Conservation (phyloP, 2,888 invertebrate genomes). For the Tachina lurida region DNA sequence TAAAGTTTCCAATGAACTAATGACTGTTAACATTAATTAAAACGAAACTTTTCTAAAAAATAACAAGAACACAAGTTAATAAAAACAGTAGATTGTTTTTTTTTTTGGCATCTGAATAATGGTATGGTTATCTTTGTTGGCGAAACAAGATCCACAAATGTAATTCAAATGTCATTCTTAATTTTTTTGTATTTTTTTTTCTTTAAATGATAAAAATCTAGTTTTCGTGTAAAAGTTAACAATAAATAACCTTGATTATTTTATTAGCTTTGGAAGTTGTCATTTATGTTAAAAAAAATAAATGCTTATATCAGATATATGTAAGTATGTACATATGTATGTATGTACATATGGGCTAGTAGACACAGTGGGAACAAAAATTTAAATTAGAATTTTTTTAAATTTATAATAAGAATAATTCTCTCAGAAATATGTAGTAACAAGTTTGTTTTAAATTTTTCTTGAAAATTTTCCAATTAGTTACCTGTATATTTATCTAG, state of each 20-base stretch:
- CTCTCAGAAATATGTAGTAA: too few species aligned
- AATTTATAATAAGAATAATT: too few species aligned
- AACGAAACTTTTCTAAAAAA: not conserved
- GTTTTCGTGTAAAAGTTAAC: conserved; percentile 22
- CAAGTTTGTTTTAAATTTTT: too few species aligned
- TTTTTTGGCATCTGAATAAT: not conserved
- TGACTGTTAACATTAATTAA: conserved; percentile 8
- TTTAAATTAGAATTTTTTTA: not conserved
- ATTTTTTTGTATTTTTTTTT: not conserved
- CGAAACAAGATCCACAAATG: not conserved
- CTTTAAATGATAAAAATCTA: not conserved
- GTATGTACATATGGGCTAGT: too few species aligned
- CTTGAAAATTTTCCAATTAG: too few species aligned
- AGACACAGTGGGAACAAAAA: conserved; percentile 1
- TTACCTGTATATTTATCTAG: too few species aligned
- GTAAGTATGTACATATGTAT: too few species aligned
- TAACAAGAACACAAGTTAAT: conserved; percentile 20
- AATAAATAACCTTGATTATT: conserved; percentile 48
- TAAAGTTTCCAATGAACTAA: not conserved
- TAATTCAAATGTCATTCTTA: conserved; percentile 19
- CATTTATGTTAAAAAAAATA: conserved; percentile 27
- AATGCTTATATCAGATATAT: conserved; percentile 11
- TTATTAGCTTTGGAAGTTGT: conserved; percentile 29
- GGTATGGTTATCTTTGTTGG: not conserved
- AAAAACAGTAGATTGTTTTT: not conserved